These are phyloP conservation scores for Mastacembelus armatus DNA, from an alignment of 2,797 vertebrate genomes.

Conservation along the genomic window DNA sequence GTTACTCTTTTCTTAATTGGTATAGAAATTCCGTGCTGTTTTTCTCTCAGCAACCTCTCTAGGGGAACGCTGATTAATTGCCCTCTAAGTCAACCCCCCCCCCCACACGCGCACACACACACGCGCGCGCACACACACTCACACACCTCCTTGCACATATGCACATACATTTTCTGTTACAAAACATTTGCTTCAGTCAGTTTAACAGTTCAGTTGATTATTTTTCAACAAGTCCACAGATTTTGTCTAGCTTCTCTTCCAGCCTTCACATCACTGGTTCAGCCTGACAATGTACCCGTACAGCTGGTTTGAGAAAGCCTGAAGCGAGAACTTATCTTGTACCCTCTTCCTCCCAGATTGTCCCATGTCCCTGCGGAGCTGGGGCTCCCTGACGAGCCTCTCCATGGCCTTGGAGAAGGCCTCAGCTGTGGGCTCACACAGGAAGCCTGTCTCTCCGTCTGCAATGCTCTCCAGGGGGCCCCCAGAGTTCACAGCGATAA, in stretches of 20 bases:
- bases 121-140: no score
- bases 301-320: constrained; percentile 92
- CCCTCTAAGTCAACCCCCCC: constrained; percentile 60
- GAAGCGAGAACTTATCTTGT: constrained; percentile 89
- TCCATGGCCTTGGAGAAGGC: constrained; percentile 92
- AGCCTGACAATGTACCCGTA: constrained; percentile 87
- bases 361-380: constrained; percentile 90
- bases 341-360: constrained; percentile 91
- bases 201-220: constrained; percentile 28
- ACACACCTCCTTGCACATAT: constrained; percentile 32
- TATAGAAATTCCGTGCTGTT: constrained; percentile 76
- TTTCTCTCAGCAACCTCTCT: constrained; percentile 74
- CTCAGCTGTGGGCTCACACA: constrained; percentile 88
- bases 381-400: constrained; percentile 86
- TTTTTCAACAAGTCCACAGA: constrained; percentile 10
- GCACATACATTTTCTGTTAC: constrained; percentile 46
- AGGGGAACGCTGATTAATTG: constrained; percentile 81
- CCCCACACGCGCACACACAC: background rate
- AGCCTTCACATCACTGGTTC: constrained; percentile 76
- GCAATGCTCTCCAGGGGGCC: constrained; percentile 93
- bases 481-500: constrained; percentile 94
- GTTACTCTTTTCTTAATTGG: constrained; percentile 84
- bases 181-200: constrained; percentile 21
- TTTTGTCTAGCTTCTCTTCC: constrained; percentile 17
- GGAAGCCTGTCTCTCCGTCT: constrained; percentile 90